Evolutionary conservation across 2,888 invertebrate species (phyloP).

Genomic region (Eulithis prunata): DNA sequence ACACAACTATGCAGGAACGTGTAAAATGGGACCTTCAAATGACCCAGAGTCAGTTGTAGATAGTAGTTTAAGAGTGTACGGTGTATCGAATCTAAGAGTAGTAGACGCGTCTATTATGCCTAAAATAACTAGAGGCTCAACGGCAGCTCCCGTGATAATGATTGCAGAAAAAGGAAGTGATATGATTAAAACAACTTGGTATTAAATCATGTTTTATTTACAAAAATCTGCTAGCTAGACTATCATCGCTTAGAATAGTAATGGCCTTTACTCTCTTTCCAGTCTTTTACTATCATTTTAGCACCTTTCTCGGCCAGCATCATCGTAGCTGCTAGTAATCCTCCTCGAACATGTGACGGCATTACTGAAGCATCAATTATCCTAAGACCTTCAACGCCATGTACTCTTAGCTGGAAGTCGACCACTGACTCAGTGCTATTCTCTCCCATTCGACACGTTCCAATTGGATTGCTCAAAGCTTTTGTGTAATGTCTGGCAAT

Average conservation of each 20-base stretch:
- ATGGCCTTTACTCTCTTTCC: conserved; percentile 73
- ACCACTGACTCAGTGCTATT: conserved; percentile 74
- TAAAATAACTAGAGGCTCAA: conserved; percentile 75
- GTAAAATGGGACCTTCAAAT: conserved; percentile 73
- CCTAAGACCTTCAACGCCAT: conserved; percentile 75
- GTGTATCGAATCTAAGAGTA: conserved; percentile 68
- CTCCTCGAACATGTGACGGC: conserved; percentile 75
- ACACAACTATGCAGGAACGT: conserved; percentile 77
- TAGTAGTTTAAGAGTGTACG: conserved; percentile 65
- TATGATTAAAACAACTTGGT: conserved; percentile 78
- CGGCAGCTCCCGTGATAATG: conserved; percentile 78
- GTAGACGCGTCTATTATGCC: conserved; percentile 78
- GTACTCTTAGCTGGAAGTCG: conserved; percentile 69
- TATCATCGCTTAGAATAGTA: conserved; percentile 57
- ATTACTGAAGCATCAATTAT: conserved; percentile 78
- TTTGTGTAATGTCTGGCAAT: conserved; percentile 78
- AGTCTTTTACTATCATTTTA: conserved; percentile 73
- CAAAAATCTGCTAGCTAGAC: conserved; percentile 17
- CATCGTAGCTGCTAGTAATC: conserved; percentile 71
- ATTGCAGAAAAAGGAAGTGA: conserved; percentile 81
- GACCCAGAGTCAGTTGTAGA: conserved; percentile 76
- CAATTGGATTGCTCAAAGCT: conserved; percentile 75
- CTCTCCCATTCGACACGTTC: conserved; percentile 78
- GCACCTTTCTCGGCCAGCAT: conserved; percentile 81
- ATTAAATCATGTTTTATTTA: conserved; percentile 64